Percentiles rank a stretch among this genome's conserved stretches.
phyloP scores from a whole-genome alignment of 2,888 invertebrate genomes.

The Plagodis pulveraria region DNA sequence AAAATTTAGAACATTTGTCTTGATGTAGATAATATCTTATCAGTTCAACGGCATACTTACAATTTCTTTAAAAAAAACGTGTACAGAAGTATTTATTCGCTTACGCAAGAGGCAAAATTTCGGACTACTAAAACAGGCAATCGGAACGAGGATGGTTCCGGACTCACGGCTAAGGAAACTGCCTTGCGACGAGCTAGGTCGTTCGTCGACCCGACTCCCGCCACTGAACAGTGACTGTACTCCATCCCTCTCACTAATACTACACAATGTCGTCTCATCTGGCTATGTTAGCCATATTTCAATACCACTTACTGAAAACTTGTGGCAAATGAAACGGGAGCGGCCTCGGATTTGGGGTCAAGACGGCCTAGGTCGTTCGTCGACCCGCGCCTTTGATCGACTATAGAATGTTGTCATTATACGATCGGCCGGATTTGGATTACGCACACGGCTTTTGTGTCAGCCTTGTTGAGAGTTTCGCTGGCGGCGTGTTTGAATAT shows the following conservation, averaged over 20 bases:
- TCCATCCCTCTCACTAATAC: background rate
- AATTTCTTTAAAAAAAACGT: too few species aligned
- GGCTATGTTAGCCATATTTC: slow-evolving; percentile 9
- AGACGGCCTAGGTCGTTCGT: slow-evolving; percentile 17
- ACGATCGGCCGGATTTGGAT: background rate
- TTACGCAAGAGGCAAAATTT: background rate
- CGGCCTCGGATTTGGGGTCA: slow-evolving; percentile 10
- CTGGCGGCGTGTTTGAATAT: too few species aligned
- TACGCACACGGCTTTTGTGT: background rate
- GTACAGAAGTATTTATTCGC: background rate
- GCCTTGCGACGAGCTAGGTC: slow-evolving; percentile 74
- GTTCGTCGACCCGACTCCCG: slow-evolving; percentile 72
- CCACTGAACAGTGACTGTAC: slow-evolving; percentile 22
- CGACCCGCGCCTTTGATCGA: slow-evolving; percentile 6
- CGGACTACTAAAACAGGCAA: slow-evolving; percentile 25
- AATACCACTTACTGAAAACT: background rate
- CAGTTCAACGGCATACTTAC: too few species aligned
- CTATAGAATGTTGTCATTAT: background rate
- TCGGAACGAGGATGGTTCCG: slow-evolving; percentile 46
- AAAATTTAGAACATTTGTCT: too few species aligned
- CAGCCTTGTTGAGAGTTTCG: too few species aligned
- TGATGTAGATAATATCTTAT: too few species aligned
- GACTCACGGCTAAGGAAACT: slow-evolving; percentile 50
- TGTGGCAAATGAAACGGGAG: slow-evolving; percentile 14
- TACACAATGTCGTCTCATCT: background rate